Conservation (phyloP, 23 tunicate genomes). For the Diplosoma virens region DNA sequence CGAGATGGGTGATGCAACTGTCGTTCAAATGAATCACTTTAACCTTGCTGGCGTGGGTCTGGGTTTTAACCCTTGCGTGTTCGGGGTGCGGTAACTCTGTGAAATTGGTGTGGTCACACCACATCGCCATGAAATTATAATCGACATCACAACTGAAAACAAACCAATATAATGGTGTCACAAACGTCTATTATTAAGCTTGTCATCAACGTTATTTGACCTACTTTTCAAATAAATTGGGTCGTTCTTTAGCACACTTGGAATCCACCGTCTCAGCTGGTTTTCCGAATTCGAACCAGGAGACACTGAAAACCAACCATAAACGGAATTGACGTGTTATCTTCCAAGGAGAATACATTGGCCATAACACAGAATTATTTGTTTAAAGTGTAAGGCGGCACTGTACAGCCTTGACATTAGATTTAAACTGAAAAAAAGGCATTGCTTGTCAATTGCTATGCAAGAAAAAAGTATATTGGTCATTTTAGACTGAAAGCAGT, state of each 20-base stretch:
- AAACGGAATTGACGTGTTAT: no score
- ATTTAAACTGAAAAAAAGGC: no score
- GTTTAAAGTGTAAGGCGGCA: no score
- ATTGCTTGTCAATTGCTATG: no score
- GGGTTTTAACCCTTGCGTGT: slow-evolving; percentile 6
- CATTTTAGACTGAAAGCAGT: no score
- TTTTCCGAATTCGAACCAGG: no score
- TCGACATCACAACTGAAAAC: slow-evolving; percentile 6
- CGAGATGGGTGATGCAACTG: slow-evolving; percentile 11
- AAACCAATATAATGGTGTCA: neutral
- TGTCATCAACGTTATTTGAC: no score
- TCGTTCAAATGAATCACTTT: slow-evolving; percentile 4
- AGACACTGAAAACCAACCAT: no score
- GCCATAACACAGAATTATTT: no score
- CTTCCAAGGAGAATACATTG: no score
- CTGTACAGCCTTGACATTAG: no score
- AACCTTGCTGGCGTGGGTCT: neutral
- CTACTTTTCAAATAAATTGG: neutral
- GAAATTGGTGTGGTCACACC: slow-evolving; percentile 31
- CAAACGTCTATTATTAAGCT: neutral
- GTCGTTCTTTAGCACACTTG: neutral
- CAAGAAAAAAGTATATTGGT: no score
- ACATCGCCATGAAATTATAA: slow-evolving; percentile 9
- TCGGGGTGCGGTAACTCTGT: slow-evolving; percentile 10
- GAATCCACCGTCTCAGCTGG: slow-evolving; percentile 2